Conservation (phyloP, 2,888 invertebrate genomes). For the Tryphoninae sp. region DNA sequence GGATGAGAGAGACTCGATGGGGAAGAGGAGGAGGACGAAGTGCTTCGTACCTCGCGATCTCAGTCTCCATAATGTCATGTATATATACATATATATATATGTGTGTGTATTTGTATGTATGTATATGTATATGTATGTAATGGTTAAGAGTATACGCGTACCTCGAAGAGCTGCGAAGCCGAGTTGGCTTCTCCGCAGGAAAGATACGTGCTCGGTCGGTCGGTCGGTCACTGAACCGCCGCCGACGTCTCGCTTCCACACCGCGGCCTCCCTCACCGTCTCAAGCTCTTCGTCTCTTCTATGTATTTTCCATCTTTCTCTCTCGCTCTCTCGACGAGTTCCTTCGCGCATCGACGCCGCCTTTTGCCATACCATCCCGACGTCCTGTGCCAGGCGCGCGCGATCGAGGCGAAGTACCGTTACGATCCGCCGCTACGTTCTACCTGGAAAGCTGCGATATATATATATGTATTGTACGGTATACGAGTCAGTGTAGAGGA, state of each 20-base stretch:
- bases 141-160: slow-evolving; percentile 33
- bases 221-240: slow-evolving; percentile 79
- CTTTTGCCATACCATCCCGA: slow-evolving; percentile 65
- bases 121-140: background rate
- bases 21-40: slow-evolving; percentile 16
- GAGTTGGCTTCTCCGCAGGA: slow-evolving; percentile 58
- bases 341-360: slow-evolving; percentile 53
- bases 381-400: slow-evolving; percentile 62
- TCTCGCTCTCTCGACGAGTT: slow-evolving; percentile 18
- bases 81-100: background rate
- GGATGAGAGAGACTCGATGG: slow-evolving; percentile 1
- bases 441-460: slow-evolving; percentile 72
- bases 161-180: slow-evolving; percentile 55
- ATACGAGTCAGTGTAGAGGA: slow-evolving; percentile 29
- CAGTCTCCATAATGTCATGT: background rate
- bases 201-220: slow-evolving; percentile 73
- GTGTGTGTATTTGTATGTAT: background rate
- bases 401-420: slow-evolving; percentile 75
- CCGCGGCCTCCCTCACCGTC: slow-evolving; percentile 33
- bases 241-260: slow-evolving; percentile 68
- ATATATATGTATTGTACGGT: slow-evolving; percentile 16
- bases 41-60: slow-evolving; percentile 23
- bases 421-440: slow-evolving; percentile 73
- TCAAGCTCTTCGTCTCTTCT: slow-evolving; percentile 70
- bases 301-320: slow-evolving; percentile 9